Percentiles rank a stretch among this genome's conserved stretches.
phyloP scores from a whole-genome alignment of 2,888 invertebrate species.

The Brachyopa scutellaris region DNA sequence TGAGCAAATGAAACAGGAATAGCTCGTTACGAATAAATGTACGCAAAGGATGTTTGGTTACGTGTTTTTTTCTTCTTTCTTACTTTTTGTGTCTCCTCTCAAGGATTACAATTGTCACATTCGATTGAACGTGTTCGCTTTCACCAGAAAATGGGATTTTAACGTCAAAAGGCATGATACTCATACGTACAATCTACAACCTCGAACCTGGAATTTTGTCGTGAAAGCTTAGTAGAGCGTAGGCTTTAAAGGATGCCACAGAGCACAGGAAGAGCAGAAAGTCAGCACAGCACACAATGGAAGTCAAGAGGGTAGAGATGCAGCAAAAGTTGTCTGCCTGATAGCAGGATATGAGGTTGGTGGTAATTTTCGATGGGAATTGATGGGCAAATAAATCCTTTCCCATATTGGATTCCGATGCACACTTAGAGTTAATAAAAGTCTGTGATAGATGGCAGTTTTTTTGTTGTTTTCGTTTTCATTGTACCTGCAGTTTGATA shows the following conservation, averaged over 20 bases:
- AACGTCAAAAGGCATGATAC: conserved; percentile 31
- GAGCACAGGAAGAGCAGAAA: background rate
- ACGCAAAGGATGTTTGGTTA: conserved; percentile 11
- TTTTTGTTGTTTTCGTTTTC: background rate
- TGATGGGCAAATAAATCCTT: background rate
- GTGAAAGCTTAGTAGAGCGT: background rate
- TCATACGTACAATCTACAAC: background rate
- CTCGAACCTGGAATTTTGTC: background rate
- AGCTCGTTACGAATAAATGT: conserved; percentile 3
- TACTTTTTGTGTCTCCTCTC: conserved; percentile 5
- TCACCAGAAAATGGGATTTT: conserved; percentile 20
- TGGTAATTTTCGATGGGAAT: conserved; percentile 22
- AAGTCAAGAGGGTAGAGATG: background rate
- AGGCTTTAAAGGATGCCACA: background rate
- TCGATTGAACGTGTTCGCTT: conserved; percentile 60
- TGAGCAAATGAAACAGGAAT: conserved; percentile 20
- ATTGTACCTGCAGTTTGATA: background rate
- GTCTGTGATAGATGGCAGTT: background rate
- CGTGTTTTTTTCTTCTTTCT: background rate
- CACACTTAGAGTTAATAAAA: background rate
- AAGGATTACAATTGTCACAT: conserved; percentile 71
- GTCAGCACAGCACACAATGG: conserved; percentile 6
- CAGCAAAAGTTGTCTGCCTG: conserved; percentile 17
- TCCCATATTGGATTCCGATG: conserved; percentile 28
- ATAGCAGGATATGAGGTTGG: too few species aligned